Conservation (phyloP, 2,113 vertebrate species). For the Silurus glanis region DNA sequence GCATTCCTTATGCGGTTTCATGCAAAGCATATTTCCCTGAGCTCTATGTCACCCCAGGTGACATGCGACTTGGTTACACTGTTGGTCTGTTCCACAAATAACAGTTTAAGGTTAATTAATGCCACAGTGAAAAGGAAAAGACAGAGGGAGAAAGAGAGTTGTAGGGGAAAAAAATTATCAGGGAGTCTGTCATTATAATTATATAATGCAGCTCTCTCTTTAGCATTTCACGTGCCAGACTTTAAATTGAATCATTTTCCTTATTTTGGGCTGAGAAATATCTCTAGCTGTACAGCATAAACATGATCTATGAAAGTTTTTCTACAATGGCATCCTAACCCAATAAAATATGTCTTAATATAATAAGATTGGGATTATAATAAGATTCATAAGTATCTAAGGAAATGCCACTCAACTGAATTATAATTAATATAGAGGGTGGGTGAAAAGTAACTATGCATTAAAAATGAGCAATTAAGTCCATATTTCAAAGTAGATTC, state of each 20-base stretch:
- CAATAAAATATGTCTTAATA: not conserved
- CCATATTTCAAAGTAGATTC: no score
- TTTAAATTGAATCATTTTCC: constrained; percentile 28
- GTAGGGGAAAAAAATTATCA: not conserved
- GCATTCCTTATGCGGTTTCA: not conserved
- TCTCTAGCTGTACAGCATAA: not conserved
- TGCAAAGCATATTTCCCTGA: constrained; percentile 21
- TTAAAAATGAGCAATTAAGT: no score
- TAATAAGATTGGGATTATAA: not conserved
- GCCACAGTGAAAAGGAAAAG: not conserved
- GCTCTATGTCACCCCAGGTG: not conserved
- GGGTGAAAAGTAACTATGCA: no score
- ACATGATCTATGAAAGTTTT: not conserved
- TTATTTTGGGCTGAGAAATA: constrained; percentile 23
- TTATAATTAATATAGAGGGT: not conserved
- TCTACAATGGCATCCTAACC: not conserved
- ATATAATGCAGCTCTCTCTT: not conserved
- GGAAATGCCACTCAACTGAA: not conserved
- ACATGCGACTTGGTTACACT: not conserved
- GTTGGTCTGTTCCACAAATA: not conserved
- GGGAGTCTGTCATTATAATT: constrained; percentile 10
- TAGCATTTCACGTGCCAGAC: not conserved
- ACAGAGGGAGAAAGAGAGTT: not conserved
- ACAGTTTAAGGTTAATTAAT: constrained; percentile 21
- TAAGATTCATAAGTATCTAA: not conserved